Percentiles rank a stretch among this genome's conserved stretches.
Conservation (phyloP, 1,140 invertebrate species). For the Pseudomyrmex cubaensis region DNA sequence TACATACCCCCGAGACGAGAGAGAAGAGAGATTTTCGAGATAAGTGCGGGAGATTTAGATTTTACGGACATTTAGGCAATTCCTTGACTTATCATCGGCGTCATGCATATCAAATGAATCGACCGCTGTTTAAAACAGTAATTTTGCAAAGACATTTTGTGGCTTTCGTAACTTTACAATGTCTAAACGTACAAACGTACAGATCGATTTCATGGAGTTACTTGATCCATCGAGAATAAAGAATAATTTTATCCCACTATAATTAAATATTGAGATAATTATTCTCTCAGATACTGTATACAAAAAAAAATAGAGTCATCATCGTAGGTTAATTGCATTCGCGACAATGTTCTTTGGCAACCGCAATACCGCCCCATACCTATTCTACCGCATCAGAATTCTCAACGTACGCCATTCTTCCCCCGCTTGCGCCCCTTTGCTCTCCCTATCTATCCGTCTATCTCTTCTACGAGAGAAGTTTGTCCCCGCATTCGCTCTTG, state of each 20-base stretch:
- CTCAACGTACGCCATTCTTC: constrained; percentile 46
- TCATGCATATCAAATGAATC: constrained; percentile 76
- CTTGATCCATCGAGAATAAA: background rate
- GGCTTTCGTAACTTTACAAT: constrained; percentile 1
- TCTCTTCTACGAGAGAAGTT: constrained; percentile 64
- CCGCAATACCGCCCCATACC: background rate
- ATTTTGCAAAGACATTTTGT: no score
- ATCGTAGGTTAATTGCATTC: background rate
- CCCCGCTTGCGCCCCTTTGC: background rate
- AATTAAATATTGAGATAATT: background rate
- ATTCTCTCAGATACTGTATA: background rate
- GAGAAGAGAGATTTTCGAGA: constrained; percentile 65
- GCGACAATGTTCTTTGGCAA: background rate
- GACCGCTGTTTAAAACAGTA: constrained; percentile 61
- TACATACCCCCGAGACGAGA: constrained; percentile 54
- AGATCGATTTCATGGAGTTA: background rate
- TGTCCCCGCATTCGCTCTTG: constrained; percentile 50
- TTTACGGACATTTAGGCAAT: constrained; percentile 78
- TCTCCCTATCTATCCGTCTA: constrained; percentile 45
- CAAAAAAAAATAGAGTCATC: background rate
- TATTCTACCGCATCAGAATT: constrained; percentile 35
- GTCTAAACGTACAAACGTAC: background rate
- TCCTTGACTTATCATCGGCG: constrained; percentile 74
- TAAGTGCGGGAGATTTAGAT: constrained; percentile 80
- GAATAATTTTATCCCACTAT: background rate